phyloP scores from a whole-genome alignment of 2,113 vertebrate genomes.

The Chunga burmeisteri region DNA sequence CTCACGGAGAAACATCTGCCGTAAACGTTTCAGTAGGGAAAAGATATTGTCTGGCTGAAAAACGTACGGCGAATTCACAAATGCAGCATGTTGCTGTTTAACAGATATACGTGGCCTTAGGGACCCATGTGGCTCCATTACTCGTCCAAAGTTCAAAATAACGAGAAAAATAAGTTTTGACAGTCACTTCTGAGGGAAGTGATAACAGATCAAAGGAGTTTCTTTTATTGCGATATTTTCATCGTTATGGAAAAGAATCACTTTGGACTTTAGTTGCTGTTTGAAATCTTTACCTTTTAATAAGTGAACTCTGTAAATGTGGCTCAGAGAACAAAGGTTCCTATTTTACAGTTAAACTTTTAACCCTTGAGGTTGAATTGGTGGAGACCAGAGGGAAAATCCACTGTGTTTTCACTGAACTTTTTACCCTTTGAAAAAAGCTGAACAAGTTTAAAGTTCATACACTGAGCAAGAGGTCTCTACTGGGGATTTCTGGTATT shows the following conservation, averaged over 20 bases:
- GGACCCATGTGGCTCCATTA: slow-evolving; percentile 35
- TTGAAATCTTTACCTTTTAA: slow-evolving; percentile 82
- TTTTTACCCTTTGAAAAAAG: slow-evolving; percentile 82
- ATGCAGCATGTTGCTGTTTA: slow-evolving; percentile 50
- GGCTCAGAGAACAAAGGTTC: slow-evolving; percentile 81
- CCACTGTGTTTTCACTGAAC: slow-evolving; percentile 79
- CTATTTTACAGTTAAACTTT: slow-evolving; percentile 83
- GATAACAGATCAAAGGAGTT: slow-evolving; percentile 78
- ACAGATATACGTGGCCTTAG: slow-evolving; percentile 51
- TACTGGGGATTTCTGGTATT: slow-evolving; percentile 84
- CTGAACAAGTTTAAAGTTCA: slow-evolving; percentile 81
- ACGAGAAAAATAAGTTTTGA: slow-evolving; percentile 67
- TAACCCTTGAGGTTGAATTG: slow-evolving; percentile 80
- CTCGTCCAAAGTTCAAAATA: slow-evolving; percentile 62
- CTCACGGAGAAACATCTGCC: neutral
- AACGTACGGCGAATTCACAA: slow-evolving; percentile 26
- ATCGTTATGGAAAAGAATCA: slow-evolving; percentile 73
- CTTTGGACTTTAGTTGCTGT: slow-evolving; percentile 71
- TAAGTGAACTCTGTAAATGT: slow-evolving; percentile 81
- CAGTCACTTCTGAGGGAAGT: slow-evolving; percentile 55
- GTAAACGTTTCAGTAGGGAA: neutral
- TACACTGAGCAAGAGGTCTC: slow-evolving; percentile 79
- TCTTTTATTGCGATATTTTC: slow-evolving; percentile 75
- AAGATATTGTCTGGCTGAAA: neutral
- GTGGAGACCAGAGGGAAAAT: slow-evolving; percentile 75